Evolutionary conservation across 2,113 vertebrate species (phyloP), one percentile per base, ranked within the genome.

Genomic region (Casuarius casuarius): DNA sequence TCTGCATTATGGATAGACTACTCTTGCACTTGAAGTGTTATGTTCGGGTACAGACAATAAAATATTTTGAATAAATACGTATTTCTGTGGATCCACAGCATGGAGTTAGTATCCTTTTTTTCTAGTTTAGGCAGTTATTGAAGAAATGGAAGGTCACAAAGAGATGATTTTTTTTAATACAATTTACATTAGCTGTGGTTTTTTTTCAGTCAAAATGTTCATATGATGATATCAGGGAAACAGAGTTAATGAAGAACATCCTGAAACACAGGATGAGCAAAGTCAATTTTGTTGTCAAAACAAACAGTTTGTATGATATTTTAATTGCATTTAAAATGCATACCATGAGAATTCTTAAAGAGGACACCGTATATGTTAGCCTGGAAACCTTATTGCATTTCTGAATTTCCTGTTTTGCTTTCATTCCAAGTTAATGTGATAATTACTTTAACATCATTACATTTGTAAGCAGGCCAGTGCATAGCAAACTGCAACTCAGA

Each of bases 211-310:
- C 84, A 85, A 52, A 94, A 71, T 56, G 51, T 19, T 66, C 12
- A 11, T 79, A 67, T 2, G 3, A 83, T 31, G 16, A 4, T 71
- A 63, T 29, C 8, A 7, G 46, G 48, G 84, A 54, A 95, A 63
- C 31, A 62, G 9, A 59, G 42, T 87, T 76, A 74, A 54, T 73
- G 40, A 87, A 90, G 62, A 91, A 44, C n/a, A 44, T 20, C 12
- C 29, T 49, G 58, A 82, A 35, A 91, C 31, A 38, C 10, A 25
- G 44, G 46, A 95, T 79, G 56, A 73, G 67, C 29, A 91, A 92
- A 89, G 59, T 28, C 52, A 52, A 17, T 91, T 87, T 92, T 92
- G 42, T 91, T 94, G 81, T 83, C 72, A 58, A 85, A 94, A 78
- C 66, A 84, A 59, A 67, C 77, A 89, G 18, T 86, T 94, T 56